phyloP scores from a whole-genome alignment of 2,113 vertebrate species.

The Tautogolabrus adspersus region DNA sequence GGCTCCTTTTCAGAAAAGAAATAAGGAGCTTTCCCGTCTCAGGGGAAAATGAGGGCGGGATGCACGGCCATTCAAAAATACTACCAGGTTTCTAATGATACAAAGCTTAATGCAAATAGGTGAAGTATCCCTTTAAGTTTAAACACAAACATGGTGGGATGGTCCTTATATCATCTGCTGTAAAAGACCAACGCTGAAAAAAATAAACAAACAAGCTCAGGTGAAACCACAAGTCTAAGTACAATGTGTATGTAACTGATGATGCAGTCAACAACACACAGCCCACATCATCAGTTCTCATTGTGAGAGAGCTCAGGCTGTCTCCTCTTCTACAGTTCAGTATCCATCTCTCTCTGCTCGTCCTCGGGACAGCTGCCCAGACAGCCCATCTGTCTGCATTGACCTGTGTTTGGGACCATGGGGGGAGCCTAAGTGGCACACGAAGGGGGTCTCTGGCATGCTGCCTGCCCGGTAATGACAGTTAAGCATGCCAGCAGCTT shows the following conservation, averaged over 20 bases:
- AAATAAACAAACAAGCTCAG: slow-evolving; percentile 44
- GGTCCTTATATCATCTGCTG: slow-evolving; percentile 11
- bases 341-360: slow-evolving; percentile 58
- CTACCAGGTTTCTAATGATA: too few species aligned
- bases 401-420: slow-evolving; percentile 76
- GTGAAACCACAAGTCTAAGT: slow-evolving; percentile 40
- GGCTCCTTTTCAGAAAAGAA: too few species aligned
- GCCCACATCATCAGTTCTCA: slow-evolving; percentile 38
- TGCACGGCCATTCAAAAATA: too few species aligned
- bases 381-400: slow-evolving; percentile 77
- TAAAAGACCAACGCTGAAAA: slow-evolving; percentile 22
- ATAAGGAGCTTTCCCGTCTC: too few species aligned
- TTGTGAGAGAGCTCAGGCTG: slow-evolving; percentile 31
- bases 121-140: slow-evolving; percentile 12
- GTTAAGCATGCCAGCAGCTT: slow-evolving; percentile 69
- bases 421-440: slow-evolving; percentile 71
- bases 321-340: slow-evolving; percentile 58
- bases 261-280: slow-evolving; percentile 18
- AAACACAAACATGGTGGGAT: slow-evolving; percentile 35
- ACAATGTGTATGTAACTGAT: slow-evolving; percentile 20
- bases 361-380: slow-evolving; percentile 66
- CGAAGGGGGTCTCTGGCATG: slow-evolving; percentile 69
- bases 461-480: slow-evolving; percentile 71
- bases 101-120: too few species aligned
- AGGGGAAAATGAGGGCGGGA: too few species aligned